Percentiles rank a stretch among this genome's conserved stretches.
phyloP scores from a whole-genome alignment of 1,140 invertebrate genomes.

The Bicyclus anynana region DNA sequence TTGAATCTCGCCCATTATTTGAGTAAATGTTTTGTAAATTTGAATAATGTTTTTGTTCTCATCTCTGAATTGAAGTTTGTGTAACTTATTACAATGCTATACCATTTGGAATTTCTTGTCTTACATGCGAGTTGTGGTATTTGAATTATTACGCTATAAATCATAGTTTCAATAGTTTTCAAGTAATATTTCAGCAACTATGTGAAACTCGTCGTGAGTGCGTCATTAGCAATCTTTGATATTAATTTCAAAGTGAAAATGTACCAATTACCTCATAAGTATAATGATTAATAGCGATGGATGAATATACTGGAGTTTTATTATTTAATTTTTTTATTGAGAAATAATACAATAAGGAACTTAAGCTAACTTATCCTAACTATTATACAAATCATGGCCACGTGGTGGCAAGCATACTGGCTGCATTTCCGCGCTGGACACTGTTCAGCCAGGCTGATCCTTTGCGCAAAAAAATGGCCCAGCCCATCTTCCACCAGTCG shows the following conservation, averaged over 20 bases:
- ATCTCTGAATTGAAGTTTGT: not conserved
- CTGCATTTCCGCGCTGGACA: too few species aligned
- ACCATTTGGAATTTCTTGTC: not conserved
- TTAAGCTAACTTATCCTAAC: too few species aligned
- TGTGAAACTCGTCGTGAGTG: not conserved
- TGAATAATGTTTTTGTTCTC: not conserved
- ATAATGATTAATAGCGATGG: too few species aligned
- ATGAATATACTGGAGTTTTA: too few species aligned
- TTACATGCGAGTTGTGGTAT: not conserved
- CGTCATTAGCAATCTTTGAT: not conserved
- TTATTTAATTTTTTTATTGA: too few species aligned
- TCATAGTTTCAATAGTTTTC: not conserved
- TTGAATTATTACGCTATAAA: conserved; percentile 1
- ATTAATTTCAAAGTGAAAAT: not conserved
- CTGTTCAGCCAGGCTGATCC: too few species aligned
- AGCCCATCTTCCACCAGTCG: too few species aligned
- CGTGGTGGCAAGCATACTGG: too few species aligned
- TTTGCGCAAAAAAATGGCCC: too few species aligned
- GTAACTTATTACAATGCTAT: not conserved
- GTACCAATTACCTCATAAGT: not conserved
- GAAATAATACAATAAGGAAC: too few species aligned
- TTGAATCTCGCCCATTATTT: conserved; percentile 11
- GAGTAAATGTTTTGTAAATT: conserved; percentile 14
- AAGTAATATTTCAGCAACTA: not conserved
- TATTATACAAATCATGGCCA: too few species aligned